Base-by-base conservation (phyloP, 2,113 vertebrate species). In the Hippocampus abdominalis region DNA sequence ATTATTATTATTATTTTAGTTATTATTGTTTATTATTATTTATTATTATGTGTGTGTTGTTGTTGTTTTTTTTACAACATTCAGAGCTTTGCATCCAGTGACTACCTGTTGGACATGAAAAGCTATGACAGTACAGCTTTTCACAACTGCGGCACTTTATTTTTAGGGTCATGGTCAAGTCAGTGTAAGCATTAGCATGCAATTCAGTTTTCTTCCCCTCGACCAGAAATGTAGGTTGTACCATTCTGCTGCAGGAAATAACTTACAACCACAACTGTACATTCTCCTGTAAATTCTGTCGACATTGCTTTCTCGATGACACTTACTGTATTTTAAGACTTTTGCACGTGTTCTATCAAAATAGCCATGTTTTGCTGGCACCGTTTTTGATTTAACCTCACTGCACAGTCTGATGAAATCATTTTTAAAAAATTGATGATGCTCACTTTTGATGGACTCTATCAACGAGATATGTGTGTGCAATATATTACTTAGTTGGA, bases 191-290 rank as follows among this genome's bases (percentile, higher is more conserved):
- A 25, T 25, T 7, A 64, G 40, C 11, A 5, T 13, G 40, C 0
- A 46, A 64, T 25, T 63, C 4, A n/a, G 4, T 18, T 42, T 23
- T 63, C 23, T 16, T 64, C 11, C 36, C 36, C 40, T 44, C n/a
- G 25, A 16, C 36, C 32, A 39, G 60, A 36, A 63, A 63, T 23
- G 36, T 63, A 42, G 39, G 12, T 46, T 64, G 40, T 46, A 25
- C 25, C n/a, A 44, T 42, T 64, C 39, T 64, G 62, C 39, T n/a
- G 32, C 40, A 64, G 62, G 62, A 64, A 64, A 46, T 46, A 64
- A 64, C 62, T 18, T 16, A 8, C 6, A 44, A 64, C 62, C 62
- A 64, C 62, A 64, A 44, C 62, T 64, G 12, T 25, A 64, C n/a
- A 46, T 42, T 64, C 62, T 62, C 21, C 21, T 23, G 62, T 11